phyloP scores from a whole-genome alignment of 2,113 vertebrate species.

The Alethe castanea region DNA sequence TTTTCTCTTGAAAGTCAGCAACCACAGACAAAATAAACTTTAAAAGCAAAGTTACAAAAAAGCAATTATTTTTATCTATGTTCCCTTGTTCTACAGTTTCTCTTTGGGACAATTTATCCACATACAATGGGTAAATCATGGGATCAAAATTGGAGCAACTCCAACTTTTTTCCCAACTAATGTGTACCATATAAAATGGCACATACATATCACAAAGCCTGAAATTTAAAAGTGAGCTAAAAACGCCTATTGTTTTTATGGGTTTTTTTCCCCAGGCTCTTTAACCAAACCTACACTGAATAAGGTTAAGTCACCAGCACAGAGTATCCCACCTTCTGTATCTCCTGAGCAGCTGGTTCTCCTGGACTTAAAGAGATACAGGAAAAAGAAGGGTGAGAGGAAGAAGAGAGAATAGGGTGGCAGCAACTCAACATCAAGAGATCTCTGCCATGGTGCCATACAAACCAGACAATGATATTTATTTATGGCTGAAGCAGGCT shows the following conservation, averaged over 20 bases:
- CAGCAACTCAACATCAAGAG: not conserved
- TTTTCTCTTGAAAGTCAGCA: not conserved
- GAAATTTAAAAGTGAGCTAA: not conserved
- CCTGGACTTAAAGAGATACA: not conserved
- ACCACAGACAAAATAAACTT: not conserved
- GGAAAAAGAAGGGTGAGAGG: not conserved
- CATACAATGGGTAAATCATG: not conserved
- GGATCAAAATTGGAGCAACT: not conserved
- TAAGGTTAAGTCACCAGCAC: not conserved
- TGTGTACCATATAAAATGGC: not conserved
- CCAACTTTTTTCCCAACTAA: not conserved
- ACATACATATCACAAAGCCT: not conserved
- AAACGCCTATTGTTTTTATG: not conserved
- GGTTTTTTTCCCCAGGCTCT: not conserved
- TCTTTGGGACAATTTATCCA: not conserved
- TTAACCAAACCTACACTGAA: not conserved
- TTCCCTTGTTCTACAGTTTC: not conserved
- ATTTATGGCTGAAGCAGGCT: not conserved
- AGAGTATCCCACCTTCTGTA: not conserved
- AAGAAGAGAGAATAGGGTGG: accelerated
- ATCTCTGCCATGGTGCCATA: not conserved
- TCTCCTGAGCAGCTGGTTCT: not conserved
- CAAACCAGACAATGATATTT: not conserved
- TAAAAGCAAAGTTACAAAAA: not conserved
- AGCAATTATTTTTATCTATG: not conserved